These are phyloP conservation scores for Microcebus griseorufus DNA, from an alignment of 2,113 vertebrate species.

Conservation along the genomic window DNA sequence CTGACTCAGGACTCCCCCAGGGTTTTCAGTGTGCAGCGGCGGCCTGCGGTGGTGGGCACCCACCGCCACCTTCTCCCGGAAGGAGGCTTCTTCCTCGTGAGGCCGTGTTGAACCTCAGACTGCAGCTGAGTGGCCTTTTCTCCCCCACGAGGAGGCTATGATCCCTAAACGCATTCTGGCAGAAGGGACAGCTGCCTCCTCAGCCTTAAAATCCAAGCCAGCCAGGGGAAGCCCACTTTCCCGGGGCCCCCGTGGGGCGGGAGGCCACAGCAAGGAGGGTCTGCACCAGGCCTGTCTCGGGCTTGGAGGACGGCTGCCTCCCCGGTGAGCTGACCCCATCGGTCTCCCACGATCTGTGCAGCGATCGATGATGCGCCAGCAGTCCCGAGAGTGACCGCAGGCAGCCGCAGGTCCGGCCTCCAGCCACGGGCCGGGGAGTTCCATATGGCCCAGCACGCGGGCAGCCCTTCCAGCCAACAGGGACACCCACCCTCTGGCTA, in stretches of 20 bases:
- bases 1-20: background rate
- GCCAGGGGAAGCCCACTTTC: too few species aligned
- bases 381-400: rapidly evolving
- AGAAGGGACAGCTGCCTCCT: too few species aligned
- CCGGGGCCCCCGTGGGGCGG: too few species aligned
- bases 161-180: too few species aligned
- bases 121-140: rapidly evolving
- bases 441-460: rapidly evolving
- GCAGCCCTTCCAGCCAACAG: background rate
- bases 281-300: rapidly evolving
- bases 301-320: background rate
- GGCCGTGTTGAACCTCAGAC: background rate
- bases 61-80: background rate
- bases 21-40: background rate
- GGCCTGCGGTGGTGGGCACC: background rate
- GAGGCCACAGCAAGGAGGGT: background rate
- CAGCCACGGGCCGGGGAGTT: rapidly evolving
- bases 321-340: background rate
- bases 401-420: background rate
- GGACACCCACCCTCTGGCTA: background rate
- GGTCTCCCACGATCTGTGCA: background rate
- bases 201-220: too few species aligned
- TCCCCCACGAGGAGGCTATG: rapidly evolving
- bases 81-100: background rate
- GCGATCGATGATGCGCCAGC: background rate